These are phyloP conservation scores for Microcebus lehilahytsara DNA, from an alignment of 2,113 vertebrate species.

Conservation along the genomic window DNA sequence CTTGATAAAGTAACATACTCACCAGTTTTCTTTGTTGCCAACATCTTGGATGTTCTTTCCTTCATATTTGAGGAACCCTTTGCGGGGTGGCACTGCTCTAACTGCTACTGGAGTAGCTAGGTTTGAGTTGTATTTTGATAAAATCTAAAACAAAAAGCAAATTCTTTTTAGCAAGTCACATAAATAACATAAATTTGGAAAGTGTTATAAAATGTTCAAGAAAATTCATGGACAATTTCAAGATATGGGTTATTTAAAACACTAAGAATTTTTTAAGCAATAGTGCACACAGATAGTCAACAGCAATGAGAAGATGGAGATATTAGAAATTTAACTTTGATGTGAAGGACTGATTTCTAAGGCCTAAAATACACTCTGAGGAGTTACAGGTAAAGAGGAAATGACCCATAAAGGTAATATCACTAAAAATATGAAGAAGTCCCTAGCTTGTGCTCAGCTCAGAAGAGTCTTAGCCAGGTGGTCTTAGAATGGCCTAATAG, in stretches of 20 bases:
- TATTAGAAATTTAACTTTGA: neutral
- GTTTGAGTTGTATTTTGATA: slow-evolving; percentile 82
- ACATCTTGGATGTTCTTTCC: neutral
- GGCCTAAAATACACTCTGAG: neutral
- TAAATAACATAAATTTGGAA: neutral
- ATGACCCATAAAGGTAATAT: neutral
- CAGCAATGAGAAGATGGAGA: neutral
- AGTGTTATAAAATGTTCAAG: neutral
- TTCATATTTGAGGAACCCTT: slow-evolving; percentile 25
- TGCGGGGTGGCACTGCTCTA: slow-evolving; percentile 45
- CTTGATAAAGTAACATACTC: neutral
- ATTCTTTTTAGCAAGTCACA: neutral
- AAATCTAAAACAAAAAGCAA: slow-evolving; percentile 77
- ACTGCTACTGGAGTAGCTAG: slow-evolving; percentile 47
- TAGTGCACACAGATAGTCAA: neutral
- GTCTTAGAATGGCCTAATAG: neutral
- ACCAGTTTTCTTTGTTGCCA: slow-evolving; percentile 82
- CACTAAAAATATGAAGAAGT: neutral
- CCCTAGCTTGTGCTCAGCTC: neutral
- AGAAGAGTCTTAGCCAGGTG: neutral
- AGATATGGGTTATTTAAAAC: neutral
- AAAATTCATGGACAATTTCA: neutral
- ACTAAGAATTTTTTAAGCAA: neutral
- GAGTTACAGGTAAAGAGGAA: neutral
- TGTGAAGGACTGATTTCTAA: neutral